These are phyloP conservation scores for Cromileptes altivelis DNA, from an alignment of 2,113 vertebrate species.

Conservation along the genomic window DNA sequence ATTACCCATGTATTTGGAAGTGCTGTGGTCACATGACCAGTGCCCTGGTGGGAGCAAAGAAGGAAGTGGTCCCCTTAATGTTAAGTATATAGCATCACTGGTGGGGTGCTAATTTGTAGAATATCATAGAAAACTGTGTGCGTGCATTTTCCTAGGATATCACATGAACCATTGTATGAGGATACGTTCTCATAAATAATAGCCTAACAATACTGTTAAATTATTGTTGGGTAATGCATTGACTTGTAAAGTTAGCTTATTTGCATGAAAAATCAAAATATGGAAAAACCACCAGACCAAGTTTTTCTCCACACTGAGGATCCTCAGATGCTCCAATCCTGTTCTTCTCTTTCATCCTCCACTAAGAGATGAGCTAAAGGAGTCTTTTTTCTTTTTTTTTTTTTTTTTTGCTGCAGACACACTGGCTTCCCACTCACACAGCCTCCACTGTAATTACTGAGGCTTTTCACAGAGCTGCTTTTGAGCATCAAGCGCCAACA, in stretches of 20 bases:
- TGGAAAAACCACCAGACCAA: neutral
- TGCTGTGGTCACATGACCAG: no score
- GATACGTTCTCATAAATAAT: neutral
- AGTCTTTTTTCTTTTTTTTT: neutral
- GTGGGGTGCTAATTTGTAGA: no score
- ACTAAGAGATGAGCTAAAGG: conserved; percentile 39
- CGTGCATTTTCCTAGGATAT: no score
- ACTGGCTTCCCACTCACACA: conserved; percentile 47
- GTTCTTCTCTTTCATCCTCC: conserved; percentile 33
- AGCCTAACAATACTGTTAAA: neutral
- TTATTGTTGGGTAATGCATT: neutral
- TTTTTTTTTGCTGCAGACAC: conserved; percentile 36
- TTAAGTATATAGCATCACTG: no score
- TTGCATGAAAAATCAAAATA: neutral
- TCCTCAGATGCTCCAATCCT: conserved; percentile 20
- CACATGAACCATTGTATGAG: no score
- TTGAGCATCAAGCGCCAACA: conserved; percentile 51
- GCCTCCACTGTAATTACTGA: conserved; percentile 64
- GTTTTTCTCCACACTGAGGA: neutral
- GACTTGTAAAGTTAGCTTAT: neutral
- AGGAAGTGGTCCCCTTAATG: no score
- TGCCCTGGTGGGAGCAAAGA: no score
- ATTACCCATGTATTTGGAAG: no score
- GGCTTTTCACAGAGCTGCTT: conserved; percentile 64
- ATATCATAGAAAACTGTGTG: no score